These are phyloP conservation scores for Emydura subglobosa DNA, from an alignment of 2,113 vertebrate genomes.

Conservation along the genomic window DNA sequence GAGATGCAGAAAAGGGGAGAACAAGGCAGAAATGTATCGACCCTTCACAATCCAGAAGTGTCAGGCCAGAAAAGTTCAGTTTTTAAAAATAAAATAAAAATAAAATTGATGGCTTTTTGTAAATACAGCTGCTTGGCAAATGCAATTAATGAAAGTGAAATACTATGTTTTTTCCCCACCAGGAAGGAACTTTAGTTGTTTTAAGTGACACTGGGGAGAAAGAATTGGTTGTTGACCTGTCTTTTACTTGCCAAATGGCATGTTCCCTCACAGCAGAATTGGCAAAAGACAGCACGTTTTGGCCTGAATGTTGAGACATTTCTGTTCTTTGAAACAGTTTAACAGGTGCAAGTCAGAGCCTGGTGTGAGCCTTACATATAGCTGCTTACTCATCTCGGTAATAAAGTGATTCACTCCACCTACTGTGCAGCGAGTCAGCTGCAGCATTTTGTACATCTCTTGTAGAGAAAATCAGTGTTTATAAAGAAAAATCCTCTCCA, in stretches of 20 bases:
- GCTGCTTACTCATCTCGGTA: not conserved
- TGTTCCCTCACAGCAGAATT: not conserved
- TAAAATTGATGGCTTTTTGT: not conserved
- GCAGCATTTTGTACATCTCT: not conserved
- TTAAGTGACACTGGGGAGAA: constrained; percentile 15
- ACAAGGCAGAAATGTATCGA: not conserved
- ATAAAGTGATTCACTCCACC: constrained; percentile 38
- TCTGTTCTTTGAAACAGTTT: not conserved
- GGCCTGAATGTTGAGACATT: not conserved
- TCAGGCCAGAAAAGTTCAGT: constrained; percentile 32
- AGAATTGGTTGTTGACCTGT: not conserved
- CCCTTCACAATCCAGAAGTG: constrained; percentile 30
- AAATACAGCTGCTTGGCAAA: constrained; percentile 71
- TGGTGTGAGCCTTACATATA: not conserved
- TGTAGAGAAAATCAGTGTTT: not conserved
- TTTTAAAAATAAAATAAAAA: not conserved
- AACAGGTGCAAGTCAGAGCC: constrained; percentile 53
- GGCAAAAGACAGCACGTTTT: not conserved
- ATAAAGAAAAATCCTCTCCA: not conserved
- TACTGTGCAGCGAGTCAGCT: not conserved
- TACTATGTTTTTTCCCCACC: not conserved
- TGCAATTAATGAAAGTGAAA: not conserved
- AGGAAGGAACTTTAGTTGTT: constrained; percentile 39
- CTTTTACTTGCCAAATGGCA: not conserved
- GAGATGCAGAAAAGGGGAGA: not conserved